Base-by-base conservation (phyloP, 30 jellyfish, hydroid and myxozoan species). In the Turritopsis rubra region DNA sequence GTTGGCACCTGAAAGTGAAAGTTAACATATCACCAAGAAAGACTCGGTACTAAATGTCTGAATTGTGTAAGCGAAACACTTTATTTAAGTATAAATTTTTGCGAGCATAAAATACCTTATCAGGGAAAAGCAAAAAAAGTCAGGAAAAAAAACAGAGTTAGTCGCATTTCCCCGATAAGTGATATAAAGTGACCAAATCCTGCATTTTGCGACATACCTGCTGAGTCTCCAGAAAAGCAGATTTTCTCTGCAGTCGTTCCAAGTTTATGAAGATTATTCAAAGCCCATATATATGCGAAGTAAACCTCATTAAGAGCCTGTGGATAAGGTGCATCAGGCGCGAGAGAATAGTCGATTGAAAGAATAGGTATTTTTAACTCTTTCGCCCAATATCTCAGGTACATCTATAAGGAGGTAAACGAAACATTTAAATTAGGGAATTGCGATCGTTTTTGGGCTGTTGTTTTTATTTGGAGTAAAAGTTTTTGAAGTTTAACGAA, bases 261-360 rank as follows among this genome's bases (percentile, higher is more conserved):
- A 52, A 95, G 94, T 21, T 74, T 31, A 70, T 81, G 81, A 29
- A 91, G 66, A 84, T 95, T 95, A 22, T 83, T 21, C 3, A 95
- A 75, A 52, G 97, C 96, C 99, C 99, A 95, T 26, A 66, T 86
- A 80, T 95, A 95, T 1, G 85, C 97, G 74, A 82, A 95, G 81
- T 92, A 95, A 60, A 97, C 85, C 81, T 95, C 99, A 28, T 95
- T 88, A 29, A 95, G 77, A 17, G 99, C 99, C 66, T 87, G 97
- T 20, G 99, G 99, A 71, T 79, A 95, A 5, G 96, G 95, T 8
- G 99, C 96, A 24, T 88, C 99, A 21, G 99, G 99, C 1, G 99
- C 71, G 21, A 89, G 85, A 23, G 97, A 87, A 73, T 95, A 95
- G 71, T 95, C 97, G 25, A 95, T 90, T 28, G 99, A 95, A 5